Base-by-base conservation (phyloP, 2,888 invertebrate genomes). In the Aspidiotus rigidus region DNA sequence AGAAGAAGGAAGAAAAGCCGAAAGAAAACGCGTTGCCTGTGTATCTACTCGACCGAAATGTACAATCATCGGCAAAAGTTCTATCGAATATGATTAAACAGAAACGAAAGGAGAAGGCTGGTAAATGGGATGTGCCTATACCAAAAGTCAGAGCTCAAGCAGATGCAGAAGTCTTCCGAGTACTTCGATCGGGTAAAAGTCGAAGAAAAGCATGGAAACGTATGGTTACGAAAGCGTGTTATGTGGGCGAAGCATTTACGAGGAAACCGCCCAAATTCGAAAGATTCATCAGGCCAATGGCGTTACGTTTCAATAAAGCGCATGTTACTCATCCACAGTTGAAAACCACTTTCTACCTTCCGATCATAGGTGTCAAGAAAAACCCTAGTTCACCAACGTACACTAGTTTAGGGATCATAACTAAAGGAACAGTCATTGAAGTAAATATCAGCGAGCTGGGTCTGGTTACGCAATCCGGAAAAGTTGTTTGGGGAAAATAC, bases 401-500 rank as follows among this genome's bases (percentile, higher is more conserved):
- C 79, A 99, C 99, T 1, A 89, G 90, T 71, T 81, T 99, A 69
- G 99, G 99, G 2, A 97, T 99, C 6, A 97, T 99, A 64, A 99
- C 99, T 0, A 99, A 99, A 81, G 97, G 97, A 77, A 98, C 97
- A 1, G 88, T 98, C 0, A 88, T 98, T 71, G 97, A 98, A 84
- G 90, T 99, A 0, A 99, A 99, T 78, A 94, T 99, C 75, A 96
- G 95, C 7, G 99, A 99, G 80, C 82, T 99, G 72, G 99, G 99
- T 81, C 83, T 99, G 72, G 99, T 99, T 1, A 99, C 99, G 0
- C 96, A 97, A 78, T 91, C 93, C 9, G 99, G 99, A 71, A 99
- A 97, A 84, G 96, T 99, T 62, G 94, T 99, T 0, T 99, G 99
- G 99, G 99, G 98, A 71, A 99, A 99, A 83, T 99, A 95, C 78